phyloP scores from a whole-genome alignment of 2,797 vertebrate species.

The Malacoctenus gilli region DNA sequence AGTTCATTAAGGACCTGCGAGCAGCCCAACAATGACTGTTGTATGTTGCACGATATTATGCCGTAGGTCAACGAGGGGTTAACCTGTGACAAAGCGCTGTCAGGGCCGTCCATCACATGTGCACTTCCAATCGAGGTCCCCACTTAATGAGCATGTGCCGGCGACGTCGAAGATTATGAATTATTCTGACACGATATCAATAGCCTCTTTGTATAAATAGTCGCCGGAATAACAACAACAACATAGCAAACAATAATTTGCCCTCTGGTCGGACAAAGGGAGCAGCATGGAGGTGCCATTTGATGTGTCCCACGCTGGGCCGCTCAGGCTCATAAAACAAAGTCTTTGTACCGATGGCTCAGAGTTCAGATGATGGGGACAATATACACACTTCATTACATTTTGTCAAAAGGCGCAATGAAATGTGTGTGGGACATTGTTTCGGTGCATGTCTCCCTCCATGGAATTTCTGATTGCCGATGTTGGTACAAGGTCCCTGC shows the following conservation, averaged over 20 bases:
- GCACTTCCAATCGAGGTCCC: constrained; percentile 43
- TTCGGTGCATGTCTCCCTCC: constrained; percentile 83
- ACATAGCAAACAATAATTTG: constrained; percentile 77
- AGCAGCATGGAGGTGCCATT: constrained; percentile 78
- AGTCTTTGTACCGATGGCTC: constrained; percentile 81
- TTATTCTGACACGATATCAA: constrained; percentile 75
- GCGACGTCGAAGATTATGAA: constrained; percentile 61
- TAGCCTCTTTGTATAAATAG: constrained; percentile 73
- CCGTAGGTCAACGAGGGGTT: constrained; percentile 67
- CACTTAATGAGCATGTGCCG: constrained; percentile 71
- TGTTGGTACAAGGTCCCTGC: constrained; percentile 84
- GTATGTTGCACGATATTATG: constrained; percentile 28
- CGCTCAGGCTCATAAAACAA: constrained; percentile 81
- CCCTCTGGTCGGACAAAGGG: constrained; percentile 75
- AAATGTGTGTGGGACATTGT: constrained; percentile 86
- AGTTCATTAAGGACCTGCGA: constrained; percentile 6
- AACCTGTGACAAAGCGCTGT: constrained; percentile 61
- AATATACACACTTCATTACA: constrained; percentile 89
- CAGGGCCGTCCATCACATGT: constrained; percentile 56
- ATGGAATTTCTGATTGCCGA: constrained; percentile 84
- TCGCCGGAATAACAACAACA: constrained; percentile 74
- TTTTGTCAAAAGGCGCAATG: constrained; percentile 88
- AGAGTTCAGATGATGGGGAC: constrained; percentile 83
- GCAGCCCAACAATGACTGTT: constrained; percentile 33
- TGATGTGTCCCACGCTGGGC: constrained; percentile 85